Evolutionary conservation across 1,140 invertebrate genomes (phyloP), one percentile per base, ranked within the genome.

Genomic region (Diabrotica undecimpunctata): DNA sequence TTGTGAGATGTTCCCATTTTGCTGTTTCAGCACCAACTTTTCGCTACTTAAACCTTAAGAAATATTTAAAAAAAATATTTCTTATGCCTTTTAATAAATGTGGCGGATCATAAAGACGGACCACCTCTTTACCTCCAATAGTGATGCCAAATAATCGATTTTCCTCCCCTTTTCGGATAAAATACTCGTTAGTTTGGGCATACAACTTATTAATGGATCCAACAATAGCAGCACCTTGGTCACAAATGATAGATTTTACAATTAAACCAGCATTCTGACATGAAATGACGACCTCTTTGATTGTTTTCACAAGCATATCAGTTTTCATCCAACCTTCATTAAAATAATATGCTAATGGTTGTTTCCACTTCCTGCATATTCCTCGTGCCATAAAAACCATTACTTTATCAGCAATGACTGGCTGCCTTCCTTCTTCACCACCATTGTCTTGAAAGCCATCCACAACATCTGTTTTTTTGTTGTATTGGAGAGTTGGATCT

Each of bases 371-470:
- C 12, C 57, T 63, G 25, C 41, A 62, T 9, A 66, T 51, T n/a
- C 61, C 54, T 53, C 35, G n/a, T 10, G 36, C 14, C 39, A 66
- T 66, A 38, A 66, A 63, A 14, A 66, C 61, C 10, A 36, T 56
- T 9, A 52, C 65, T 35, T 66, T 35, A 41, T 63, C 61, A n/a
- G 65, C 54, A 7, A 66, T 55, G 25, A 54, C 8, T 14, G 55
- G 46, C 7, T 38, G 7, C 50, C 25, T 62, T 65, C 14, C 13
- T 37, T 52, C 14, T 8, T 35, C 12, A n/a, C n/a, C 35, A 36
- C 65, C 54, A 62, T 55, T 50, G 25, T 66, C 60, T 66, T 62
- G n/a, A 55, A 66, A 66, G 8, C 60, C 60, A 10, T 35, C 38
- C 12, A 66, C 57, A 8, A 37, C 7, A 62, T 66, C 60, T 46